Percentiles rank a stretch among this genome's conserved stretches.
These are phyloP conservation scores for Alligator mississippiensis DNA, from an alignment of 2,113 vertebrate genomes.

Conservation along the genomic window DNA sequence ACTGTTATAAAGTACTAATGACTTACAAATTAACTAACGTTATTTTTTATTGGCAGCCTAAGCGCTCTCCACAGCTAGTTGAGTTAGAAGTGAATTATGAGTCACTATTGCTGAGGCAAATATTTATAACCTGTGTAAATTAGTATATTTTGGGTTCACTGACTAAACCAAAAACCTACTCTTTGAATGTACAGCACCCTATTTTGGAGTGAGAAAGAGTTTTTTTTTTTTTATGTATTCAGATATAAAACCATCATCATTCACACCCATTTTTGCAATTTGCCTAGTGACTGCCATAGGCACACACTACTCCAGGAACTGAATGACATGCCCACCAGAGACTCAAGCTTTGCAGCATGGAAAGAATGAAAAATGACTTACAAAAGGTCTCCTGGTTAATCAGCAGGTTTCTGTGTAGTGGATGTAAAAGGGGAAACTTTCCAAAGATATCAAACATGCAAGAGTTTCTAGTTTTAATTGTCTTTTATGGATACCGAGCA, in stretches of 20 bases:
- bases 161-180: neutral
- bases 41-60: slow-evolving; percentile 12
- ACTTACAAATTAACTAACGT: no score
- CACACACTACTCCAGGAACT: neutral
- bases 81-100: neutral
- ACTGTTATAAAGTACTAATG: neutral
- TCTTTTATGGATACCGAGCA: fast-evolving
- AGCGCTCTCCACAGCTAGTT: neutral
- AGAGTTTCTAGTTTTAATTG: neutral
- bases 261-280: neutral
- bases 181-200: neutral
- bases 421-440: neutral
- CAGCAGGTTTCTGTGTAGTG: neutral
- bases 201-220: neutral
- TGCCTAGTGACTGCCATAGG: neutral
- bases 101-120: neutral
- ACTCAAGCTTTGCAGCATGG: neutral
- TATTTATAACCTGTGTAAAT: neutral
- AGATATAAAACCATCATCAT: neutral
- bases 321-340: neutral
- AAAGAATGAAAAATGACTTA: neutral
- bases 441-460: neutral
- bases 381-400: neutral
- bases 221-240: neutral
- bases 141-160: neutral